phyloP scores from a whole-genome alignment of 2,888 invertebrate species.

The Drosophila nr. perissopoda region DNA sequence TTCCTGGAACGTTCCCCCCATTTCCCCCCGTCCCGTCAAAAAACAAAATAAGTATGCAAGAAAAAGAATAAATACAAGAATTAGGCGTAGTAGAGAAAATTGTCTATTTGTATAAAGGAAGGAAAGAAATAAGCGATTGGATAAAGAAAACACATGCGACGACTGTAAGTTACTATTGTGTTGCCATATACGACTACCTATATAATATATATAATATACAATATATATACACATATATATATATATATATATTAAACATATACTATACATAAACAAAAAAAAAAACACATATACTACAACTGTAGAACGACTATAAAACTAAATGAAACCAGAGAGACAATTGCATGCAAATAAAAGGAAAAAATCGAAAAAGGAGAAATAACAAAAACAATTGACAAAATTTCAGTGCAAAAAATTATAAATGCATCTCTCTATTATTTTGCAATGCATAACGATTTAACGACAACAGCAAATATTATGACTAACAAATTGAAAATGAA shows the following conservation, averaged over 20 bases:
- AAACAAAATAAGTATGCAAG: conserved; percentile 2
- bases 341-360: conserved; percentile 31
- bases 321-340: conserved; percentile 21
- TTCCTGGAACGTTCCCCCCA: conserved; percentile 19
- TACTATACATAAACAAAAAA: conserved; percentile 19
- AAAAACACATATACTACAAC: conserved; percentile 28
- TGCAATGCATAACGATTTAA: conserved; percentile 24
- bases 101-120: conserved; percentile 64
- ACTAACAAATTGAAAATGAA: conserved; percentile 31
- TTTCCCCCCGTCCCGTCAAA: not conserved
- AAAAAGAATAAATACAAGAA: conserved; percentile 5
- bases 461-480: conserved; percentile 27
- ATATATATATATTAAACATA: conserved; percentile 36
- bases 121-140: conserved; percentile 38
- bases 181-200: conserved; percentile 65
- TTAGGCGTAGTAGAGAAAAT: conserved; percentile 59
- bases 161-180: conserved; percentile 79
- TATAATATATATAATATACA: conserved; percentile 31
- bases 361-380: conserved; percentile 9
- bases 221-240: conserved; percentile 33
- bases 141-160: conserved; percentile 52
- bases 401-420: conserved; percentile 33
- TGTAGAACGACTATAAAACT: conserved; percentile 26
- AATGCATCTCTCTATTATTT: conserved; percentile 41
- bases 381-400: conserved; percentile 24